Evolutionary conservation across 2,113 vertebrate genomes (phyloP).

Genomic region (Ageneiosus marmoratus): DNA sequence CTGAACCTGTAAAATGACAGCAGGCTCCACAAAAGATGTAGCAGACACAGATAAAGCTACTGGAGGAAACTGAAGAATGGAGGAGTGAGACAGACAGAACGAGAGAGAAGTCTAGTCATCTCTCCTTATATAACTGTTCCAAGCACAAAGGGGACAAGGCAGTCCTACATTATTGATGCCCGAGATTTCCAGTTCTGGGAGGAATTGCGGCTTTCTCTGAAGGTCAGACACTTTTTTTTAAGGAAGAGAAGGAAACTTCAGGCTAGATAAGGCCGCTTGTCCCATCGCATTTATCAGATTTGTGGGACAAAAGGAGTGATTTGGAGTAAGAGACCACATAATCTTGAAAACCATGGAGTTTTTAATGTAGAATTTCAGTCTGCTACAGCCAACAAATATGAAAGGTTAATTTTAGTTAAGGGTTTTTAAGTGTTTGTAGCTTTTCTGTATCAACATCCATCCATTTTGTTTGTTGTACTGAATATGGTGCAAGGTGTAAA

Average conservation of each 20-base stretch:
- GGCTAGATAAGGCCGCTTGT: conserved; percentile 41
- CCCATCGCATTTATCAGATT: conserved; percentile 25
- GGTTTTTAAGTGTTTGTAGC: not conserved
- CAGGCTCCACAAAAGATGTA: not conserved
- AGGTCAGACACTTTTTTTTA: conserved; percentile 40
- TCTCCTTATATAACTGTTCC: conserved; percentile 45
- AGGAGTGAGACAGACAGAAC: not conserved
- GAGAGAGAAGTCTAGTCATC: conserved; percentile 19
- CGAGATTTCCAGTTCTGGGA: conserved; percentile 42
- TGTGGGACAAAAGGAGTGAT: conserved; percentile 9
- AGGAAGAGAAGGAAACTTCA: conserved; percentile 26
- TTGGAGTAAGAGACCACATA: not conserved
- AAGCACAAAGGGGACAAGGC: conserved; percentile 26
- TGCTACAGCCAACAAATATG: not conserved
- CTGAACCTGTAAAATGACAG: not conserved
- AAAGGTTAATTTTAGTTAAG: not conserved
- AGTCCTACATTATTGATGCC: conserved; percentile 50
- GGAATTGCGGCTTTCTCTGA: conserved; percentile 34
- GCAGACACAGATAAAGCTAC: not conserved
- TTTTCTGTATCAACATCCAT: not conserved
- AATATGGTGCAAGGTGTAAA: not conserved
- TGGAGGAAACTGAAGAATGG: not conserved
- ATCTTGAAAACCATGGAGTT: not conserved
- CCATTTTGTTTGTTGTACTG: not conserved
- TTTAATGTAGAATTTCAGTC: not conserved